phyloP scores from a whole-genome alignment of 2,113 vertebrate species.

The Charadrius vociferus region DNA sequence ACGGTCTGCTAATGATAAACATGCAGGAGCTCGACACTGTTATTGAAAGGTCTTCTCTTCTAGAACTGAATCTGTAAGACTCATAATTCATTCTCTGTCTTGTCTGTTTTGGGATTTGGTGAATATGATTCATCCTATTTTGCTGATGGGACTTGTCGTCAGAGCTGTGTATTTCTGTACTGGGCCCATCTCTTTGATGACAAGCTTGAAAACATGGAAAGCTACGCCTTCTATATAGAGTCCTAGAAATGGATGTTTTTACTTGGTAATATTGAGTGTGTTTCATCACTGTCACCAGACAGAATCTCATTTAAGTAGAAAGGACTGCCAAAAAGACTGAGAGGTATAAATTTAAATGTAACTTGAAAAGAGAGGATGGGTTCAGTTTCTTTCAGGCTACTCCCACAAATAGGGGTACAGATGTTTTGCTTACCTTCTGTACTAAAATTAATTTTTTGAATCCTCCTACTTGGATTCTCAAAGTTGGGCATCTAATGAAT shows the following conservation, averaged over 20 bases:
- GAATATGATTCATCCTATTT: background rate
- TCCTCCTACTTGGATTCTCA: background rate
- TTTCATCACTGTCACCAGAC: background rate
- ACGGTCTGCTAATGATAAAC: background rate
- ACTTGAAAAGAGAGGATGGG: background rate
- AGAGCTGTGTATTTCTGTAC: background rate
- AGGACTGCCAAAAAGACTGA: background rate
- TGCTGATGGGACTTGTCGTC: accelerated
- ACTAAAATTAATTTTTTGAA: background rate
- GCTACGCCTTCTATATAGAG: background rate
- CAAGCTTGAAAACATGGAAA: background rate
- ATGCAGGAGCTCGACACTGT: background rate
- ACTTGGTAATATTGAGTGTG: background rate
- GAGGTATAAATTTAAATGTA: background rate
- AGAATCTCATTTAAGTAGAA: background rate
- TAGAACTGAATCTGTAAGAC: background rate
- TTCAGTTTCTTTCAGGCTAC: background rate
- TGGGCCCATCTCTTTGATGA: background rate
- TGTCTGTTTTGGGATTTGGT: background rate
- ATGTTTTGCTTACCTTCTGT: background rate
- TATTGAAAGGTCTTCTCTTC: background rate
- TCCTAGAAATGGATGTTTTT: background rate
- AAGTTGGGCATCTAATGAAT: background rate
- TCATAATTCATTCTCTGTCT: background rate
- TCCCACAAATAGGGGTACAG: background rate